A percentile compares a stretch with the other conserved stretches of the same genome.
phyloP scores from a whole-genome alignment of 92 coral and sea anemone genomes.

The Meandrina meandrites region DNA sequence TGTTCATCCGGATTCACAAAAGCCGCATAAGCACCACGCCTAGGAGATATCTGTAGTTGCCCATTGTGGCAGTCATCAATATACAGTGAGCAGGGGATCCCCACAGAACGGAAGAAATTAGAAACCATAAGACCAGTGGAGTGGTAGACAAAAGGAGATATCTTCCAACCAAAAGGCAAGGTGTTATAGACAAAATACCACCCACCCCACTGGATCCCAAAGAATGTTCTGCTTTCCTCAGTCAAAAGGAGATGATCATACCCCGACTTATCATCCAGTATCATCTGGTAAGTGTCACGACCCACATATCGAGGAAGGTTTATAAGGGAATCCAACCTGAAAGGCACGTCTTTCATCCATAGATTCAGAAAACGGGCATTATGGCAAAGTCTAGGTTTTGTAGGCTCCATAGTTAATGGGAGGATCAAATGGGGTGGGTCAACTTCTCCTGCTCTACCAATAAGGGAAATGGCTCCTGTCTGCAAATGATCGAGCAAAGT shows the following conservation, averaged over 20 bases:
- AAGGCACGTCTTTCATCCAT: constrained; percentile 56
- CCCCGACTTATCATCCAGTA: constrained; percentile 56
- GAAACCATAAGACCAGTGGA: constrained; percentile 59
- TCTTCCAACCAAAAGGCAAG: constrained; percentile 75
- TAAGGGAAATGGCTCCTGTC: constrained; percentile 24
- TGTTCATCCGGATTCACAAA: constrained; percentile 5
- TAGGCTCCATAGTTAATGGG: constrained; percentile 45
- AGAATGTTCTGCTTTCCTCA: constrained; percentile 45
- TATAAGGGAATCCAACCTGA: constrained; percentile 28
- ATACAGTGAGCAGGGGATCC: constrained; percentile 54
- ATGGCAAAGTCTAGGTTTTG: constrained; percentile 56
- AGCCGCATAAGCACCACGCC: constrained; percentile 25
- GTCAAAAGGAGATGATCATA: constrained; percentile 47
- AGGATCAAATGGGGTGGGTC: constrained; percentile 42
- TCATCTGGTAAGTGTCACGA: constrained; percentile 40
- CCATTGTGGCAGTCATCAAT: constrained; percentile 63
- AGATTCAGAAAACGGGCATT: constrained; percentile 44
- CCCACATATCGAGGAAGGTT: constrained; percentile 44
- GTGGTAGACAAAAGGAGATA: constrained; percentile 54
- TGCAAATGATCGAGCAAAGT: constrained; percentile 33
- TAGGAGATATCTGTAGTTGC: constrained; percentile 40
- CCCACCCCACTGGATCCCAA: constrained; percentile 69
- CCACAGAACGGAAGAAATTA: constrained; percentile 38
- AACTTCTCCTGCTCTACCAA: constrained; percentile 35
- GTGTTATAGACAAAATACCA: constrained; percentile 60